A percentile compares a stretch with the other conserved stretches of the same genome.
These are phyloP conservation scores for Stratiomys singularior DNA, from an alignment of 2,888 invertebrate species.

Conservation along the genomic window DNA sequence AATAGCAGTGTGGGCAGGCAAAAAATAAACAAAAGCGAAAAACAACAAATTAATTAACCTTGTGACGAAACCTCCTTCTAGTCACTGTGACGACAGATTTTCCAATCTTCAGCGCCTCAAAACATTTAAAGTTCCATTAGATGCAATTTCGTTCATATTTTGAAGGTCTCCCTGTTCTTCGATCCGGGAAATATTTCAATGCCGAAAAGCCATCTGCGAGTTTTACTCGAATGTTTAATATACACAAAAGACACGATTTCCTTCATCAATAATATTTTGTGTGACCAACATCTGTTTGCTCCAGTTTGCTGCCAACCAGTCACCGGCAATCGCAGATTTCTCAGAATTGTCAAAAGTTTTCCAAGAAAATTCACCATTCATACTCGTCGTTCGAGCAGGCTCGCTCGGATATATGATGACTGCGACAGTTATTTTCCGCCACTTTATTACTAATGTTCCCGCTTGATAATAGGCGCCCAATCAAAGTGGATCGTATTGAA, in stretches of 20 bases:
- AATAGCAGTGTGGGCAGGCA: too few species aligned
- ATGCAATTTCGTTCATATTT: neutral
- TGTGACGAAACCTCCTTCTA: too few species aligned
- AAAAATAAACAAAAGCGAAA: too few species aligned
- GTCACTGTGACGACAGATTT: too few species aligned
- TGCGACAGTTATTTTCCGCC: neutral
- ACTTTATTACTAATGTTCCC: neutral
- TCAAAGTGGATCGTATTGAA: too few species aligned
- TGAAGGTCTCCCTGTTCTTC: neutral
- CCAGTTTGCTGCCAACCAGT: neutral
- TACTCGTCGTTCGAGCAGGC: neutral
- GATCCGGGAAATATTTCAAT: neutral
- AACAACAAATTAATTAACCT: too few species aligned
- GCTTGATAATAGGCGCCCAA: neutral
- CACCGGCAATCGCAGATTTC: neutral
- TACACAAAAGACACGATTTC: neutral
- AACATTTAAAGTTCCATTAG: too few species aligned
- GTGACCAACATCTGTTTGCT: neutral
- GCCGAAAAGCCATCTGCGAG: neutral
- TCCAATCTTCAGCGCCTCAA: too few species aligned
- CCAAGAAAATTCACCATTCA: neutral
- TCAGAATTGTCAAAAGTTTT: slow-evolving; percentile 3
- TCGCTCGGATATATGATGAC: neutral
- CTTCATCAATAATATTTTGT: neutral
- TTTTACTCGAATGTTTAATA: neutral